phyloP scores from a whole-genome alignment of 2,113 vertebrate genomes.

The Morphnarchus princeps region DNA sequence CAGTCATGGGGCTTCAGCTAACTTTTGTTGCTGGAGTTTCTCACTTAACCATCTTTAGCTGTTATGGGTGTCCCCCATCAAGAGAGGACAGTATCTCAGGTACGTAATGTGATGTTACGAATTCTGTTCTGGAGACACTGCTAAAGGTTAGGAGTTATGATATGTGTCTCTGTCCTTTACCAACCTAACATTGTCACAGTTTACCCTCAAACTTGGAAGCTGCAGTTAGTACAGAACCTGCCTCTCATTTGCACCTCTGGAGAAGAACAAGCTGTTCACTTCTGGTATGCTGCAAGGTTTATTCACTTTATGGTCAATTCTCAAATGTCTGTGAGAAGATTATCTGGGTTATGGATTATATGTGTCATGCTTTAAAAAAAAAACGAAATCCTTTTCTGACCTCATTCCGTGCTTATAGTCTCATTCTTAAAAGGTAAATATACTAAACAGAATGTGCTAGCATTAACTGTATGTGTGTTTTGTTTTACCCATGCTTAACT shows the following conservation, averaged over 20 bases:
- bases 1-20: neutral
- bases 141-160: neutral
- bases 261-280: neutral
- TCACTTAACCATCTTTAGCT: neutral
- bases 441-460: neutral
- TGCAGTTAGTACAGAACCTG: neutral
- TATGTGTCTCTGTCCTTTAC: neutral
- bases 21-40: neutral
- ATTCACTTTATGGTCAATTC: neutral
- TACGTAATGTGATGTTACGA: rapidly evolving
- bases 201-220: neutral
- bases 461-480: neutral
- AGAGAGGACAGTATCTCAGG: neutral
- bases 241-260: neutral
- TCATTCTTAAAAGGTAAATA: neutral
- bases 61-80: neutral
- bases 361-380: neutral
- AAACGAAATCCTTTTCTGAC: neutral
- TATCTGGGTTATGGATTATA: neutral
- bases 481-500: neutral
- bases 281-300: neutral
- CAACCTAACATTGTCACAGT: neutral
- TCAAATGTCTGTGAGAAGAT: slow-evolving; percentile 14
- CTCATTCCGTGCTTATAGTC: neutral
- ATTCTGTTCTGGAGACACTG: neutral